Percentiles rank a stretch among this genome's conserved stretches.
These are phyloP conservation scores for Amniataba percoides DNA, from an alignment of 2,797 vertebrate species.

Conservation along the genomic window DNA sequence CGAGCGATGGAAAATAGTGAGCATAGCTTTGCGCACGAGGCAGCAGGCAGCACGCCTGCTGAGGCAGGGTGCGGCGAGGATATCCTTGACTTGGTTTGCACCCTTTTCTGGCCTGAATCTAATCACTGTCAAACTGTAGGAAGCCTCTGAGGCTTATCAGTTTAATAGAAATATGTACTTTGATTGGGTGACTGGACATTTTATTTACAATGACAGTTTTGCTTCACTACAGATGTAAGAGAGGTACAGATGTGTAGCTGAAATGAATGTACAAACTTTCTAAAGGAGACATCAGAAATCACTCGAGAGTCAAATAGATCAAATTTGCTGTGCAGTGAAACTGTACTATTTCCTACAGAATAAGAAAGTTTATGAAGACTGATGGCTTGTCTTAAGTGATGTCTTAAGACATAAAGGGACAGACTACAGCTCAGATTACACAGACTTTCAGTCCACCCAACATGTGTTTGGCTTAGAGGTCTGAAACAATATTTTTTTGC, in stretches of 20 bases:
- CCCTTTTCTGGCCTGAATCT: conserved; percentile 60
- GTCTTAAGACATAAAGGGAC: conserved; percentile 21
- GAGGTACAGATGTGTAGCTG: not conserved
- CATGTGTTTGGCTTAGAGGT: conserved; percentile 51
- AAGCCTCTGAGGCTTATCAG: conserved; percentile 47
- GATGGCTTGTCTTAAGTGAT: conserved; percentile 22
- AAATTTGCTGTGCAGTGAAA: not conserved
- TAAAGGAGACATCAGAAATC: conserved; percentile 5
- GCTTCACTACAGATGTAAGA: conserved; percentile 3
- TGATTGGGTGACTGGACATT: conserved; percentile 34
- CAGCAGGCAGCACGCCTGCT: conserved; percentile 67
- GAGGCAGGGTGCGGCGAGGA: conserved; percentile 77
- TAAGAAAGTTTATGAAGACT: not conserved
- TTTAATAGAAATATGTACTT: conserved; percentile 52
- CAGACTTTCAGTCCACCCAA: conserved; percentile 40
- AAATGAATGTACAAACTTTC: conserved; percentile 19
- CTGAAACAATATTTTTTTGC: conserved; percentile 26
- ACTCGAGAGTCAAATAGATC: not conserved
- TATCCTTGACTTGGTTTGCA: conserved; percentile 75
- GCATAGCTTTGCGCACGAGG: conserved; percentile 63
- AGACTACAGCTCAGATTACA: conserved; percentile 24
- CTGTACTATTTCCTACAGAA: not conserved
- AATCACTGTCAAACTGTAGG: conserved; percentile 56
- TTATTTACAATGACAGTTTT: conserved; percentile 4
- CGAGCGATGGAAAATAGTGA: conserved; percentile 67